Conservation (phyloP, 2,797 vertebrate genomes). For the Dermochelys coriacea region DNA sequence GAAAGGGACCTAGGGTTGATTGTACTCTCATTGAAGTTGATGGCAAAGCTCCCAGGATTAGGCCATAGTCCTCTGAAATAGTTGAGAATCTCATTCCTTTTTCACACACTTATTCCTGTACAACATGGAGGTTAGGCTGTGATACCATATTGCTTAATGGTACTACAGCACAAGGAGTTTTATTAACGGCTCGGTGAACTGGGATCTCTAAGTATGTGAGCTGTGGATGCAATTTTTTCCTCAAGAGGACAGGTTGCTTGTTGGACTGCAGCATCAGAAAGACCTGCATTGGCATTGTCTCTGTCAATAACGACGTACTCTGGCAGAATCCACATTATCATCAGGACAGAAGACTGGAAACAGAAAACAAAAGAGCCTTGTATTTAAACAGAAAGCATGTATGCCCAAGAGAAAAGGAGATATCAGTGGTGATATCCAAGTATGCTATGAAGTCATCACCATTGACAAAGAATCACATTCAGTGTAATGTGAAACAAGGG, state of each 20-base stretch:
- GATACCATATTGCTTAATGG: not conserved
- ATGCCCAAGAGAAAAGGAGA: conserved; percentile 17
- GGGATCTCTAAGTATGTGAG: not conserved
- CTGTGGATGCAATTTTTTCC: not conserved
- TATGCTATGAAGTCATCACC: conserved; percentile 68
- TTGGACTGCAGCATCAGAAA: conserved; percentile 36
- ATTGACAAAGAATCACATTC: conserved; percentile 73
- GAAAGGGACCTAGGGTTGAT: not conserved
- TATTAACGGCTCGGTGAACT: not conserved
- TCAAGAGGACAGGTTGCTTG: not conserved
- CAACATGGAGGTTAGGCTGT: not conserved
- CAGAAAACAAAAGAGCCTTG: conserved; percentile 69
- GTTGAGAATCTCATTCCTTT: not conserved
- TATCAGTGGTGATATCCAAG: conserved; percentile 64
- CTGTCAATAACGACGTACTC: conserved; percentile 38
- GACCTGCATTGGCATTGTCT: conserved; percentile 52
- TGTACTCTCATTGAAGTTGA: not conserved
- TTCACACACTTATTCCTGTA: not conserved
- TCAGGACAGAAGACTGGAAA: conserved; percentile 7
- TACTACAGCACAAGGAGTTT: not conserved
- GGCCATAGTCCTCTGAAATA: not conserved
- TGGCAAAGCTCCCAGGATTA: not conserved
- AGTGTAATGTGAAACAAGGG: conserved; percentile 62
- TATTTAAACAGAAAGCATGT: conserved; percentile 62
- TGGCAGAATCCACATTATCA: conserved; percentile 24